A percentile compares a stretch with the other conserved stretches of the same genome.
phyloP scores from a whole-genome alignment of 2,113 vertebrate species.

The Lasiurus cinereus region DNA sequence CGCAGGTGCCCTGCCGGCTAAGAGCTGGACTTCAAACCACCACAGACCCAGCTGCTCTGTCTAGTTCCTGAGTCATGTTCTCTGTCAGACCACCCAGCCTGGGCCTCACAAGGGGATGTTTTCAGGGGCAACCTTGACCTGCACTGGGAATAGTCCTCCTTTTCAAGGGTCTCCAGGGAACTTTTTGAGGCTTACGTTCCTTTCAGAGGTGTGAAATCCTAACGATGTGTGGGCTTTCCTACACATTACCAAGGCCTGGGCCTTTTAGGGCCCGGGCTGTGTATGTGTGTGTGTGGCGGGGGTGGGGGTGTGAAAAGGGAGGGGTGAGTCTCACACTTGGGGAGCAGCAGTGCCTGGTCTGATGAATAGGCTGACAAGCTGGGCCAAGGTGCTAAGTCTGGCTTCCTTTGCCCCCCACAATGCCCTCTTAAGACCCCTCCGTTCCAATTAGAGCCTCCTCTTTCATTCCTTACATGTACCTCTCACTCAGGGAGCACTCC shows the following conservation, averaged over 20 bases:
- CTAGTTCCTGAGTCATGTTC: not conserved
- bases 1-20: not conserved
- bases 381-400: not conserved
- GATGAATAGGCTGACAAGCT: not conserved
- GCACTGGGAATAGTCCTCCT: not conserved
- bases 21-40: not conserved
- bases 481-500: not conserved
- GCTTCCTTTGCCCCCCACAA: not conserved
- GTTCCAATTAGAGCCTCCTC: not conserved
- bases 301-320: not conserved
- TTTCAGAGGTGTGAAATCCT: not conserved
- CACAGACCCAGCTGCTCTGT: not conserved
- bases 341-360: not conserved
- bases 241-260: not conserved
- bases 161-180: not conserved
- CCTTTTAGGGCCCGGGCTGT: not conserved
- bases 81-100: not conserved
- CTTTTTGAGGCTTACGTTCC: not conserved
- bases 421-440: not conserved
- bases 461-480: accelerated
- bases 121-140: not conserved
- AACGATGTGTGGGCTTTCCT: not conserved
- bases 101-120: not conserved
- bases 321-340: accelerated
- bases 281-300: not conserved